A percentile compares a stretch with the other conserved stretches of the same genome.
Conservation (phyloP, 53 echinoderm and acorn worm genomes). For the Paracentrotus lividus region DNA sequence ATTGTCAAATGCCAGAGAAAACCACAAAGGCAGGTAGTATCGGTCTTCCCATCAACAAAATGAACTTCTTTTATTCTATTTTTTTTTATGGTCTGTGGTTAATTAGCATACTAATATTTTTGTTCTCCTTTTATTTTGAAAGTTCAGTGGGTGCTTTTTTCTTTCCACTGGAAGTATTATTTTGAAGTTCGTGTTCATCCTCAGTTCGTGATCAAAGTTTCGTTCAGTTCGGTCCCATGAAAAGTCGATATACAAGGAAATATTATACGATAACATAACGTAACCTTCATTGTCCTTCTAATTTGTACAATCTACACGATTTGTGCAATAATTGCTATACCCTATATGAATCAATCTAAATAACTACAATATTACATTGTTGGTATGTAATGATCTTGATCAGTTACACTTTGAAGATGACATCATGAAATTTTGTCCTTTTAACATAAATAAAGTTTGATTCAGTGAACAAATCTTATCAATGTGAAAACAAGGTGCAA, state of each 20-base stretch:
- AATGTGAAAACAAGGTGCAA: constrained; percentile 16
- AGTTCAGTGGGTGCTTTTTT: background rate
- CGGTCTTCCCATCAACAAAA: background rate
- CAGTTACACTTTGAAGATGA: background rate
- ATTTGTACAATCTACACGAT: constrained; percentile 55
- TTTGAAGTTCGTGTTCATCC: constrained; percentile 20
- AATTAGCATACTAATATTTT: background rate
- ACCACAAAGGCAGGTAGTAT: background rate
- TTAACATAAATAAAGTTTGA: constrained; percentile 18
- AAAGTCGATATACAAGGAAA: constrained; percentile 46
- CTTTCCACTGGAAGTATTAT: background rate
- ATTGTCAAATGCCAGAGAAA: background rate
- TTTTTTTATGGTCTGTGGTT: background rate
- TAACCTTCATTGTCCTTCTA: constrained; percentile 32
- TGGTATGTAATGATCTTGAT: background rate
- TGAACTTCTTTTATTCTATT: background rate
- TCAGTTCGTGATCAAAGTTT: constrained; percentile 12
- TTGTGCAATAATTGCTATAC: constrained; percentile 64
- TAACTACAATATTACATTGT: constrained; percentile 34
- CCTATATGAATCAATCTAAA: constrained; percentile 23
- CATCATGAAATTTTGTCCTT: background rate
- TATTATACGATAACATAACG: constrained; percentile 23
- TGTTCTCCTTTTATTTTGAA: background rate
- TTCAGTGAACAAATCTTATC: background rate
- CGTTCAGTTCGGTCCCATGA: constrained; percentile 34